These are phyloP conservation scores for Chloroceryle amazona DNA, from an alignment of 2,797 vertebrate genomes.

Conservation along the genomic window DNA sequence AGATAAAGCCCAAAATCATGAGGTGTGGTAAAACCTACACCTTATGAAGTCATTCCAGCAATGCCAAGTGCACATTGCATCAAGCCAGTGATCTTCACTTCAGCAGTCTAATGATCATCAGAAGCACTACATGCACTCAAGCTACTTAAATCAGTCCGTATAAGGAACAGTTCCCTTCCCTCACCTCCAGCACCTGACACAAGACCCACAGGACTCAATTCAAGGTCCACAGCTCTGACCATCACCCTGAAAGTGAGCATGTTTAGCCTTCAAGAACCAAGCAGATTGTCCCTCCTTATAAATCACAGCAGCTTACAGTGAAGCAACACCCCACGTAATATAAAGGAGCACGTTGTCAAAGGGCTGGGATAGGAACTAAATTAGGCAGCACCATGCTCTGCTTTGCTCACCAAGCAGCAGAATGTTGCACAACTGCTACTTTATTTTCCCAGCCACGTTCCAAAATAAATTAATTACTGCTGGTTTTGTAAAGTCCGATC, in stretches of 20 bases:
- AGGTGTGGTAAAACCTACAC: background rate
- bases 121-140: background rate
- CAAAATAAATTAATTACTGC: background rate
- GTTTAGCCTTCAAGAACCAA: background rate
- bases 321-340: background rate
- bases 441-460: background rate
- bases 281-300: background rate
- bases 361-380: background rate
- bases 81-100: background rate
- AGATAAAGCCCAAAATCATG: background rate
- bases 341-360: background rate
- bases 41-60: background rate
- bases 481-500: background rate
- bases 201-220: background rate
- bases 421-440: background rate
- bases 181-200: background rate
- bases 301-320: background rate
- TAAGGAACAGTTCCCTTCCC: background rate
- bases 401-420: background rate
- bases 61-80: background rate
- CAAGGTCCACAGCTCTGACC: background rate
- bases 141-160: background rate
- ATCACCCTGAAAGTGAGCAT: background rate
- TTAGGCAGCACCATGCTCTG: background rate
- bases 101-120: background rate